phyloP scores from a whole-genome alignment of 2,797 vertebrate genomes.

The Clangula hyemalis region DNA sequence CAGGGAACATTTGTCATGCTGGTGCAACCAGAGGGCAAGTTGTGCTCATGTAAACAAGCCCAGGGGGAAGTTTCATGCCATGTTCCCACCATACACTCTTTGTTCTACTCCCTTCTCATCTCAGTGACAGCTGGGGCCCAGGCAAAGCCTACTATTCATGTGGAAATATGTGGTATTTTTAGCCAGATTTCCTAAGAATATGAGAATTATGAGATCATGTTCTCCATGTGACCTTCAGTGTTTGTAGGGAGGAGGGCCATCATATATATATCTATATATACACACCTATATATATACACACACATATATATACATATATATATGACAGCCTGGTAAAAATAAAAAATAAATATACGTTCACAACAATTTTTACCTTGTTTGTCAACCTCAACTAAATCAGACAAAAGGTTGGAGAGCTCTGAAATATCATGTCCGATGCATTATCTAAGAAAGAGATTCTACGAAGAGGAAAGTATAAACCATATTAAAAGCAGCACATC shows the following conservation, averaged over 20 bases:
- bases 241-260: background rate
- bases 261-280: too few relatives aligned
- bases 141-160: constrained; percentile 7
- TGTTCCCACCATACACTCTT: constrained; percentile 12
- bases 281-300: too few relatives aligned
- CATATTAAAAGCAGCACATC: background rate
- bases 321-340: background rate
- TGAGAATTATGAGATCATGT: constrained; percentile 10
- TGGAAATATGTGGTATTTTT: constrained; percentile 45
- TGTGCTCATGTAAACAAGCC: constrained; percentile 26
- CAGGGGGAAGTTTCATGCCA: background rate
- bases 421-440: background rate
- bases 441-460: background rate
- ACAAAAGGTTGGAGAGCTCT: background rate
- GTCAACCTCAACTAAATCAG: background rate
- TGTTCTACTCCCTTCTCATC: constrained; percentile 21
- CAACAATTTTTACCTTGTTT: background rate
- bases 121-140: constrained; percentile 23
- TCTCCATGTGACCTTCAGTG: background rate
- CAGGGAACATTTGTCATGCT: background rate
- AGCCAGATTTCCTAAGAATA: constrained; percentile 15
- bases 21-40: background rate
- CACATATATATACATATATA: background rate
- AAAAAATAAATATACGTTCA: background rate
- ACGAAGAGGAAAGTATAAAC: background rate